Evolutionary conservation across 1,140 invertebrate genomes (phyloP).

Genomic region (Sminthurinus signatus): DNA sequence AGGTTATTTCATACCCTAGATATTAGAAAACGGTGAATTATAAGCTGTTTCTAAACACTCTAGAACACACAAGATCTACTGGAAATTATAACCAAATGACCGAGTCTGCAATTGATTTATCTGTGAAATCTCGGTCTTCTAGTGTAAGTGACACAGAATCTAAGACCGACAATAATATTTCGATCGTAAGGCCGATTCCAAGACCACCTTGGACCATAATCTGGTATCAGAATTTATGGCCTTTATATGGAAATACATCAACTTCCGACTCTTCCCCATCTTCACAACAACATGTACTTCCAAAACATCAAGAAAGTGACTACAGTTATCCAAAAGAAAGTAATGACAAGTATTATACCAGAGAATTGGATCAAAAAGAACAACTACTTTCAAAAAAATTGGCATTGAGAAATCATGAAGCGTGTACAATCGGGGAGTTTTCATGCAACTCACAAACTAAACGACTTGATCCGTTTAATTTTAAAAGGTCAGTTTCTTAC

Average conservation of each 20-base stretch:
- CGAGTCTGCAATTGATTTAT: constrained; percentile 27
- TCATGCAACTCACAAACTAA: no score
- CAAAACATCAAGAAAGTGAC: no score
- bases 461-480: no score
- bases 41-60: neutral
- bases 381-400: no score
- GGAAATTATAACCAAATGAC: neutral
- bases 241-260: neutral
- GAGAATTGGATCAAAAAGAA: no score
- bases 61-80: neutral
- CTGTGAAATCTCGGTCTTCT: constrained; percentile 14
- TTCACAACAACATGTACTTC: no score
- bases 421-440: no score
- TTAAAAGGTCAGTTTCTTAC: no score
- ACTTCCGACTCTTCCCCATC: neutral
- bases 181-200: constrained; percentile 32
- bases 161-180: neutral
- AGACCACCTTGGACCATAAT: constrained; percentile 37
- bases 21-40: neutral
- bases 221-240: constrained; percentile 38
- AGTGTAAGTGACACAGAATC: neutral
- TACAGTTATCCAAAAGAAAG: no score
- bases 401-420: no score
- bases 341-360: no score
- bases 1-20: no score